Percentiles rank a stretch among this genome's conserved stretches.
phyloP scores from a whole-genome alignment of 2,888 invertebrate species.

The Theretra japonica region DNA sequence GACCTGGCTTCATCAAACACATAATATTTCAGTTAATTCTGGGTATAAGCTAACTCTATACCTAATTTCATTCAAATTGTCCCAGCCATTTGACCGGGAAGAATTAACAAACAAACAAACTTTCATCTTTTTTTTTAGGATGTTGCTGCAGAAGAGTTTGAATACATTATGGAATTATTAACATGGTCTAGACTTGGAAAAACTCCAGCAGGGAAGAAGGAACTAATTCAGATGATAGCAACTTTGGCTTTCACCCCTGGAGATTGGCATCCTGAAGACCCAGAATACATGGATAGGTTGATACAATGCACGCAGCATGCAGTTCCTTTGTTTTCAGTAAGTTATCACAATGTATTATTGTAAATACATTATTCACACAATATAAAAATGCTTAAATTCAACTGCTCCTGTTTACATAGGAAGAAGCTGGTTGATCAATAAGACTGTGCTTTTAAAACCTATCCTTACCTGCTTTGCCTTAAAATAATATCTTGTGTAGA shows the following conservation, averaged over 20 bases:
- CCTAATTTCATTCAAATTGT: no score
- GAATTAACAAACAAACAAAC: no score
- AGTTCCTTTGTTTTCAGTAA: slow-evolving; percentile 94
- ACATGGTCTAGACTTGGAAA: slow-evolving; percentile 92
- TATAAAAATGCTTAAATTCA: not conserved
- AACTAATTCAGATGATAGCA: slow-evolving; percentile 93
- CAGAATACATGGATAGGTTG: slow-evolving; percentile 90
- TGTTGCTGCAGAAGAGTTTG: slow-evolving; percentile 96
- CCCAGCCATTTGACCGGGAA: no score
- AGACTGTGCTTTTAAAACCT: no score
- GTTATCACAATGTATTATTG: slow-evolving; percentile 56
- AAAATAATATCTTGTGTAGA: no score
- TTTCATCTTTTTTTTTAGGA: slow-evolving; percentile 87
- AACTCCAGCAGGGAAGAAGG: slow-evolving; percentile 93
- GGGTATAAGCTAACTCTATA: no score
- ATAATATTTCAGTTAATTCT: no score
- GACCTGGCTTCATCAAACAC: no score
- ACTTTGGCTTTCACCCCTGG: slow-evolving; percentile 88
- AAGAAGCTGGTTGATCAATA: no score
- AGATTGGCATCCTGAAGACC: slow-evolving; percentile 90
- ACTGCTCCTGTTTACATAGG: not conserved
- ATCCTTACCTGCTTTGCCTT: no score
- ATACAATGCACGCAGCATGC: slow-evolving; percentile 94
- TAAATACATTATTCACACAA: no score
- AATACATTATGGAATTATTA: slow-evolving; percentile 93